Base-by-base conservation (phyloP, 2,797 vertebrate species). In the Cichlasoma orientale region DNA sequence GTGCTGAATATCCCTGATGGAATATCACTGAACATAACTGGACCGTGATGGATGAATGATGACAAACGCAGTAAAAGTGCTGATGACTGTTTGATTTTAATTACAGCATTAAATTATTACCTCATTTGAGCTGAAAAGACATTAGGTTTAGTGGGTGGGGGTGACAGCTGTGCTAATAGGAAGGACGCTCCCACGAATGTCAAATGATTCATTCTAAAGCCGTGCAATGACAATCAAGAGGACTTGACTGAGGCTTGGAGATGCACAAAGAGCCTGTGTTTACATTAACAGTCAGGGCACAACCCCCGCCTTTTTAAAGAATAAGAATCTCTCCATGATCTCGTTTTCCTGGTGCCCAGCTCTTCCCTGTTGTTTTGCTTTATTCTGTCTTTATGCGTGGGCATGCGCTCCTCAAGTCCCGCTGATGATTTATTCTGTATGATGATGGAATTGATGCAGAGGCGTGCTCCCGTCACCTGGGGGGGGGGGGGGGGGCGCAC, bases 351-450 rank as follows among this genome's bases (percentile, higher is more conserved):
- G 1, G 36, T 66, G 72, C 71, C 69, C n/a, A 1, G 77, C 74
- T 82, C 74, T 59, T 68, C 74, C 74, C 54, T 80, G 55, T 86
- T 85, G 70, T 80, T 79, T 75, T 53, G 7, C 68, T 76, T 74
- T 8, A 54, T 68, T 78, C 77, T 19, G 33, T 80, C 77, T 82
- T 12, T 12, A 82, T 70, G 87, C 33, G 82, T 83, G 74, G 83
- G 83, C 82, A 56, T 31, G 47, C 77, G 73, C 87, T 87, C 52
- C 77, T 77, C 53, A 31, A 80, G 71, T 84, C 76, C 74, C 83
- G 80, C 80, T 69, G 58, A 91, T 89, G 72, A 88, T 90, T 90
- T 87, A 85, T 82, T 85, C 82, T 74, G 77, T 88, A 78, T 78
- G 84, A 91, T 83, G 85, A 72, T 87, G 77, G 78, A 77, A 80